Evolutionary conservation across 2,113 vertebrate genomes (phyloP), one percentile per base, ranked within the genome.

Genomic region (Eudyptes chrysolophus): DNA sequence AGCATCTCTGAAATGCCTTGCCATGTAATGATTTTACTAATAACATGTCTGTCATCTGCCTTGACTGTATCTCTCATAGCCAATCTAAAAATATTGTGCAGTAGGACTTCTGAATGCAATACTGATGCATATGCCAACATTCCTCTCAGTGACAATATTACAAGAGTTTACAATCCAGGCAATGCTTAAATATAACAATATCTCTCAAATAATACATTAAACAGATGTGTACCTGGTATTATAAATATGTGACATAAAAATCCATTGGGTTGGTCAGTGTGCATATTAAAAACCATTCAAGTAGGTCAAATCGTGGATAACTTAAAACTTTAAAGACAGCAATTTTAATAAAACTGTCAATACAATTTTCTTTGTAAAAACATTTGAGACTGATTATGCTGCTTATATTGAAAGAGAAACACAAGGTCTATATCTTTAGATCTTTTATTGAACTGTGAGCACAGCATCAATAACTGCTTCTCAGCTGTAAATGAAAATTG

Each of bases 401-500:
- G 93, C 93, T 97, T 96, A 95, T 96, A 97, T 97, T 97, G 98
- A 98, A 98, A 98, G 87, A 98, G 95, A 98, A 98, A 96, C 86
- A 94, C 85, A 82, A 94, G 94, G 97, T 97, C 97, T 98, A 5
- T 96, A 97, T 97, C 98, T 98, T 98, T 72, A 98, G 97, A 98
- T 98, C 98, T 98, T 97, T 97, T 97, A 98, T 98, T 98, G 98
- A 98, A 94, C 95, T 96, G 94, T 76, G 96, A 98, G 97, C 21
- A 25, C 86, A 96, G 96, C 97, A 98, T 98, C 98, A 98, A 98
- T 98, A 98, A 97, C 97, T 94, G 97, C 95, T 97, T 94, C 97
- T 98, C 96, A 98, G 97, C 95, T 98, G 92, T 97, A 98, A 98
- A 98, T 98, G 97, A 97, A 98, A 98, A 98, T 98, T 98, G 98